A percentile compares a stretch with the other conserved stretches of the same genome.
phyloP scores from a whole-genome alignment of 2,113 vertebrate genomes.

The Brachypodius melanocephalos region DNA sequence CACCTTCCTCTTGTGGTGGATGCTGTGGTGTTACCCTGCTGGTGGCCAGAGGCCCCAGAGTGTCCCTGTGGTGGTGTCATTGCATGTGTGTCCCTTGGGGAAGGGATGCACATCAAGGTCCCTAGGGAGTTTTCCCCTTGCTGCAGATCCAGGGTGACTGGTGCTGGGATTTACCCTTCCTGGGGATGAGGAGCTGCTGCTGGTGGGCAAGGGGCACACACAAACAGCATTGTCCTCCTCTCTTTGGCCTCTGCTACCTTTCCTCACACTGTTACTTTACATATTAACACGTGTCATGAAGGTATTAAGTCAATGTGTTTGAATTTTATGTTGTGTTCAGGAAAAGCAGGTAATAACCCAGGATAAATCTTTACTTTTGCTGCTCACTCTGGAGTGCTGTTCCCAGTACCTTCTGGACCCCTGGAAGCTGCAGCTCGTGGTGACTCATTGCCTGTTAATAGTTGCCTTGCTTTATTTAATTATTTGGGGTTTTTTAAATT shows the following conservation, averaged over 20 bases:
- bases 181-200: not conserved
- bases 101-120: not conserved
- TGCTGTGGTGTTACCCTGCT: not conserved
- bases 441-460: not conserved
- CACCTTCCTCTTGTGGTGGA: slow-evolving; percentile 14
- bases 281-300: not conserved
- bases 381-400: not conserved
- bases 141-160: not conserved
- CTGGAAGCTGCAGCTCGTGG: not conserved
- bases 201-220: not conserved
- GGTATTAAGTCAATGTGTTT: not conserved
- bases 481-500: not conserved
- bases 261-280: not conserved
- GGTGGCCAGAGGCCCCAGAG: not conserved
- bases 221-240: not conserved
- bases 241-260: not conserved
- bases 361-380: not conserved
- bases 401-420: not conserved
- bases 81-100: not conserved
- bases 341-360: not conserved
- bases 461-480: not conserved
- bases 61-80: not conserved
- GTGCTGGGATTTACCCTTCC: slow-evolving; percentile 1
- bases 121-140: not conserved
- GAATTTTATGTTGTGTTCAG: not conserved